These are phyloP conservation scores for Staurois parvus DNA, from an alignment of 2,797 vertebrate genomes.

Conservation along the genomic window DNA sequence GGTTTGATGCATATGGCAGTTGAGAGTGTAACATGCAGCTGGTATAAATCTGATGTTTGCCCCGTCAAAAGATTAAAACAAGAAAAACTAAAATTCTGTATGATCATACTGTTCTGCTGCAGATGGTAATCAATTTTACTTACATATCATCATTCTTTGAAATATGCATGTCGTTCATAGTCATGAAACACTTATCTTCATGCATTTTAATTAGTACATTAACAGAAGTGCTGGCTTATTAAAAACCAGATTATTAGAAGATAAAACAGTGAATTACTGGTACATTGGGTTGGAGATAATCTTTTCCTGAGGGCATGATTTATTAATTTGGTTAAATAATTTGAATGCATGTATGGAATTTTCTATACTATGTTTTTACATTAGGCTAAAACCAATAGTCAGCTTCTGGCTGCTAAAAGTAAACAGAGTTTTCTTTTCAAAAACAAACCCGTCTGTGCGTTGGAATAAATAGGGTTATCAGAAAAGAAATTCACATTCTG, in stretches of 20 bases:
- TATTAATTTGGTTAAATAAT: slow-evolving; percentile 54
- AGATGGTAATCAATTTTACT: slow-evolving; percentile 37
- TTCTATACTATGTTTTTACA: slow-evolving; percentile 26
- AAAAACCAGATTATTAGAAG: slow-evolving; percentile 50
- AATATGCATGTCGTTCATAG: slow-evolving; percentile 47
- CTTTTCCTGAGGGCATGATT: slow-evolving; percentile 50
- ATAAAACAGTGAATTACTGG: slow-evolving; percentile 37
- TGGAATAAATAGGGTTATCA: too few species aligned
- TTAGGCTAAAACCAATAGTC: slow-evolving; percentile 1
- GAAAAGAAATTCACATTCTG: too few species aligned
- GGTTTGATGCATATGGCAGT: too few species aligned
- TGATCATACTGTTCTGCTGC: background rate
- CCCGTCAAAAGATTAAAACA: background rate
- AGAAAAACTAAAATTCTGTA: background rate
- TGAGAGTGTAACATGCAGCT: too few species aligned
- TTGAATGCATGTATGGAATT: slow-evolving; percentile 32
- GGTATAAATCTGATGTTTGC: background rate
- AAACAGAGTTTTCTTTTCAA: too few species aligned
- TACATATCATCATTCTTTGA: slow-evolving; percentile 30
- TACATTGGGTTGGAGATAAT: slow-evolving; percentile 37
- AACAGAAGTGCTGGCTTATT: slow-evolving; percentile 51
- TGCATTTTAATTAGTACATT: slow-evolving; percentile 57
- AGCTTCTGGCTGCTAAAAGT: background rate
- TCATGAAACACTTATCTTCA: slow-evolving; percentile 44
- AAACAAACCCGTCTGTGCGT: too few species aligned